phyloP scores from a whole-genome alignment of 2,797 vertebrate species.

The Astyanax mexicanus region DNA sequence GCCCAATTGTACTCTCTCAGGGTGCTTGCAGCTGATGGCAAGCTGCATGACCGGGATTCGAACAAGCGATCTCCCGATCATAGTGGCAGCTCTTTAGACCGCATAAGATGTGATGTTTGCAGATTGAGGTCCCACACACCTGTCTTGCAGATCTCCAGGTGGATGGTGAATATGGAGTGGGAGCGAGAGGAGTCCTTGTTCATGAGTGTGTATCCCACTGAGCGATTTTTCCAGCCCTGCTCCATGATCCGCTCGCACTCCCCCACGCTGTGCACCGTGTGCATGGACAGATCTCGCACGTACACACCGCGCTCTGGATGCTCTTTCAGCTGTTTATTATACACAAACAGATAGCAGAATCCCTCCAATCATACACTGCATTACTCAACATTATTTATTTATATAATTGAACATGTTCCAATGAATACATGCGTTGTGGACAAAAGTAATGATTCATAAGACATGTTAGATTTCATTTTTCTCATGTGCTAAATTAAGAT shows the following conservation, averaged over 20 bases:
- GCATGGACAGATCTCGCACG: constrained; percentile 87
- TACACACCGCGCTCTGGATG: constrained; percentile 86
- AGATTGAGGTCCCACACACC: constrained; percentile 66
- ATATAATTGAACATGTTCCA: no score
- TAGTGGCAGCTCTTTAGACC: no score
- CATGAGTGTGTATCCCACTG: constrained; percentile 89
- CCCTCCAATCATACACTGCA: no score
- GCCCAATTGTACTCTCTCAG: no score
- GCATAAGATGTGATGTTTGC: not conserved
- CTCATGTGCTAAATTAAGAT: no score
- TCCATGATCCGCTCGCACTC: constrained; percentile 88
- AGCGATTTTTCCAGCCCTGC: constrained; percentile 86
- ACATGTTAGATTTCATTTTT: no score
- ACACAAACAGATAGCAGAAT: constrained; percentile 29
- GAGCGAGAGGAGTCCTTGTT: constrained; percentile 92
- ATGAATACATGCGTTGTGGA: no score
- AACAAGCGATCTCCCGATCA: no score
- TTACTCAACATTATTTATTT: no score
- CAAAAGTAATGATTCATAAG: no score
- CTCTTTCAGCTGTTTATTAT: constrained; percentile 85
- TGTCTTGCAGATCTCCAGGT: constrained; percentile 85
- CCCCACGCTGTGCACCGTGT: constrained; percentile 82
- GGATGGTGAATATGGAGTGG: constrained; percentile 90
- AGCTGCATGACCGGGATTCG: no score
- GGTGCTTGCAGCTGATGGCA: no score